phyloP scores from a whole-genome alignment of 2,113 vertebrate genomes.

The Dipodomys ordii region DNA sequence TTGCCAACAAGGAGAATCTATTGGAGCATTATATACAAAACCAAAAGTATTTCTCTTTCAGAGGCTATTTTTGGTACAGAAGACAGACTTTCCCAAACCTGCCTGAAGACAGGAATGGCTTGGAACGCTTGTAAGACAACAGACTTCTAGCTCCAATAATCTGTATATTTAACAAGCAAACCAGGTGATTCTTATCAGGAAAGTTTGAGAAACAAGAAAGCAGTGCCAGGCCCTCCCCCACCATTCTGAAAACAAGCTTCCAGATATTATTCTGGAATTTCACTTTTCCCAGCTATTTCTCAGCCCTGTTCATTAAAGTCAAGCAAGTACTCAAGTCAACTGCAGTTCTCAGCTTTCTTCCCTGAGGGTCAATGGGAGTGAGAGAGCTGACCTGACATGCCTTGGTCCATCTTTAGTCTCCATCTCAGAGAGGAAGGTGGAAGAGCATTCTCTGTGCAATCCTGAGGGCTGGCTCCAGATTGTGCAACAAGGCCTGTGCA shows the following conservation, averaged over 20 bases:
- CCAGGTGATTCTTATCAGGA: slow-evolving; percentile 67
- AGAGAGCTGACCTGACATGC: slow-evolving; percentile 35
- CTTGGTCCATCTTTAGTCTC: slow-evolving; percentile 26
- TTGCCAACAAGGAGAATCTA: slow-evolving; percentile 37
- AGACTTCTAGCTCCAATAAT: slow-evolving; percentile 35
- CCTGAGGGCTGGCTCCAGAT: background rate
- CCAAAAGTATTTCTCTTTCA: slow-evolving; percentile 6
- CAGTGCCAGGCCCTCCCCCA: background rate
- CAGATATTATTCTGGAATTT: slow-evolving; percentile 47
- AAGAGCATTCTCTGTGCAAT: slow-evolving; percentile 32
- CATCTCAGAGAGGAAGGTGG: background rate
- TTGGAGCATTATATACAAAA: background rate
- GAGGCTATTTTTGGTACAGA: slow-evolving; percentile 42
- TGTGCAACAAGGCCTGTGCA: background rate
- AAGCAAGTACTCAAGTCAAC: slow-evolving; percentile 18
- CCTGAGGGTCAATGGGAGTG: slow-evolving; percentile 5
- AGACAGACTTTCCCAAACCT: slow-evolving; percentile 66
- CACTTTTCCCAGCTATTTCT: slow-evolving; percentile 47
- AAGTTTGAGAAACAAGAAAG: slow-evolving; percentile 40
- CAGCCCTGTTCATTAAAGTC: slow-evolving; percentile 20
- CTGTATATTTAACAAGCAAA: slow-evolving; percentile 56
- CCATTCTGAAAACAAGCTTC: background rate
- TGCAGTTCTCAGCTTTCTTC: background rate
- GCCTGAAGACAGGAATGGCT: slow-evolving; percentile 55
- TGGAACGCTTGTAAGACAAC: slow-evolving; percentile 59